Evolutionary conservation across 2,888 invertebrate genomes (phyloP).

Genomic region (Onchidella celtica): DNA sequence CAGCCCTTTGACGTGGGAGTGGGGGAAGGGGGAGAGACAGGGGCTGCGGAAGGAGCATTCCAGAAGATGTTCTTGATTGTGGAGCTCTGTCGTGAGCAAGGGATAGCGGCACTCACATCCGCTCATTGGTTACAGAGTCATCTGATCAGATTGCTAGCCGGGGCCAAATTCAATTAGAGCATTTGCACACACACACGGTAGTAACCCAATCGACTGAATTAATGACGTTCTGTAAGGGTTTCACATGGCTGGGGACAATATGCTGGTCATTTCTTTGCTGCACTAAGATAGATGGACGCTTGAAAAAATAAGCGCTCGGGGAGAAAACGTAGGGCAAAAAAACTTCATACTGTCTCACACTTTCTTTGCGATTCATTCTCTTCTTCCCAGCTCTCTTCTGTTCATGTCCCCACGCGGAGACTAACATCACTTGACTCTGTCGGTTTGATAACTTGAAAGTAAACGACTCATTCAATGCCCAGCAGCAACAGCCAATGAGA

Average conservation of each 20-base stretch:
- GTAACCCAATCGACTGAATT: slow-evolving; percentile 36
- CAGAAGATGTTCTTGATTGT: slow-evolving; percentile 34
- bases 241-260: slow-evolving; percentile 15
- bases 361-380: too few relatives aligned
- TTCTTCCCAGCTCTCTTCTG: neutral
- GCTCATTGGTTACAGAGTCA: slow-evolving; percentile 39
- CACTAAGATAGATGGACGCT: neutral
- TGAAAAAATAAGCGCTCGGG: too few relatives aligned
- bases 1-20: neutral
- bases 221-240: slow-evolving; percentile 19
- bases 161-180: slow-evolving; percentile 43
- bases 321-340: too few relatives aligned
- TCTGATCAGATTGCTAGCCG: slow-evolving; percentile 39
- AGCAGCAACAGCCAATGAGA: too few relatives aligned
- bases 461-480: too few relatives aligned
- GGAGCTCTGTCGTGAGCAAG: too few relatives aligned
- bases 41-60: slow-evolving; percentile 1
- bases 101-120: slow-evolving; percentile 33
- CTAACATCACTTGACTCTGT: too few relatives aligned
- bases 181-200: slow-evolving; percentile 38
- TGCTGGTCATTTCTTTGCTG: neutral
- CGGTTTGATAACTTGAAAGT: too few relatives aligned
- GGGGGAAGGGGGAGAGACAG: neutral
- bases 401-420: neutral
- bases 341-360: too few relatives aligned